A percentile compares a stretch with the other conserved stretches of the same genome.
Conservation (phyloP, 23 tunicate species). For the Styela clava region DNA sequence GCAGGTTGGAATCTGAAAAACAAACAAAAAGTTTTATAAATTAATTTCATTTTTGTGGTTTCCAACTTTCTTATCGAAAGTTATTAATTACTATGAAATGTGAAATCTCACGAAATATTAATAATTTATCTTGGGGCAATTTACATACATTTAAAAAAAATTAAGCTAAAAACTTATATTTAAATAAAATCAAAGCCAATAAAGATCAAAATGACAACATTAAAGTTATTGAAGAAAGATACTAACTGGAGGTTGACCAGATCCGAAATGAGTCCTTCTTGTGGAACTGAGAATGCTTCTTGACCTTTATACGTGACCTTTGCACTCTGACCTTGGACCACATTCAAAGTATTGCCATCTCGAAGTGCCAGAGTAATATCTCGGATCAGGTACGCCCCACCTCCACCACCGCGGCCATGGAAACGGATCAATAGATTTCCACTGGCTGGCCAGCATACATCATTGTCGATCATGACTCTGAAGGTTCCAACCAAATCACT, state of each 20-base stretch:
- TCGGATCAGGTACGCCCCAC: slow-evolving; percentile 24
- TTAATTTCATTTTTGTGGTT: neutral
- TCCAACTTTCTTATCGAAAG: neutral
- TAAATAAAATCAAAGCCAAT: too few relatives aligned
- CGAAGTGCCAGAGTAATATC: slow-evolving; percentile 39
- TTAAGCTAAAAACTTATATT: too few relatives aligned
- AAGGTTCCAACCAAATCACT: slow-evolving; percentile 54
- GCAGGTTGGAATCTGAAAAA: slow-evolving; percentile 43
- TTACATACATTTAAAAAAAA: too few relatives aligned
- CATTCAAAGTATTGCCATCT: slow-evolving; percentile 41
- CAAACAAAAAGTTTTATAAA: neutral
- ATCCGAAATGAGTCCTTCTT: slow-evolving; percentile 32
- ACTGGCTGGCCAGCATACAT: slow-evolving; percentile 29
- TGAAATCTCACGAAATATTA: too few relatives aligned
- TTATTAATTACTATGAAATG: too few relatives aligned
- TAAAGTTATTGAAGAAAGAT: neutral
- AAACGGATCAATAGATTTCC: slow-evolving; percentile 28
- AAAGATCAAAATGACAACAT: neutral
- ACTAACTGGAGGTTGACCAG: slow-evolving; percentile 18
- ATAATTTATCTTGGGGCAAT: too few relatives aligned
- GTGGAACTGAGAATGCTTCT: slow-evolving; percentile 19
- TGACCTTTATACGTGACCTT: slow-evolving; percentile 23
- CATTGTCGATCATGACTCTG: slow-evolving; percentile 49
- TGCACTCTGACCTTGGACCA: slow-evolving; percentile 17
- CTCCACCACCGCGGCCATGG: slow-evolving; percentile 40